Evolutionary conservation across 2,888 invertebrate genomes (phyloP).

Genomic region (Ochropleura leucogaster): DNA sequence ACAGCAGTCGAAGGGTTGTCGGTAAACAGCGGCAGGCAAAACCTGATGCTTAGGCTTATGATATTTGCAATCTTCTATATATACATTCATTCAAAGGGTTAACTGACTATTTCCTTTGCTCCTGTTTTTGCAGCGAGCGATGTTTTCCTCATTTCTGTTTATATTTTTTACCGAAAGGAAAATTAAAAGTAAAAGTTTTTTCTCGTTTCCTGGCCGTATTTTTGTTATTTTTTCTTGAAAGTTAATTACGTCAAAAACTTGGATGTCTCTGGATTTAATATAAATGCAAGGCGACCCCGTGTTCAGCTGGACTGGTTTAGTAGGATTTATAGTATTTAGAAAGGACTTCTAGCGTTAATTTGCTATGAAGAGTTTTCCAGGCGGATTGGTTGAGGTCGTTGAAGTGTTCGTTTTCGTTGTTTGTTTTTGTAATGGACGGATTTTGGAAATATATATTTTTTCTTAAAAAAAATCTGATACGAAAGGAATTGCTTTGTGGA

Average conservation of each 20-base stretch:
- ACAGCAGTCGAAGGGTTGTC: not conserved
- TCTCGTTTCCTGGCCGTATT: not conserved
- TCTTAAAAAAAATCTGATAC: not conserved
- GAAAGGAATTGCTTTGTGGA: not conserved
- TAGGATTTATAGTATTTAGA: slow-evolving; percentile 25
- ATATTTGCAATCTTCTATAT: slow-evolving; percentile 22
- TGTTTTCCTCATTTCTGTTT: slow-evolving; percentile 36
- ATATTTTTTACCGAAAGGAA: slow-evolving; percentile 30
- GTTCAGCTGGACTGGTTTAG: slow-evolving; percentile 4
- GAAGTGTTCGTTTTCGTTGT: no score
- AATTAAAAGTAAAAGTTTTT: slow-evolving; percentile 32
- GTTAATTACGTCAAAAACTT: slow-evolving; percentile 35
- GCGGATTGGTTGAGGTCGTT: not conserved
- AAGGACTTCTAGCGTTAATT: slow-evolving; percentile 24
- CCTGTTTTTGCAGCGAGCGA: slow-evolving; percentile 24
- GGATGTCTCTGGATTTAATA: slow-evolving; percentile 8
- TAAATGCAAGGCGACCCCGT: slow-evolving; percentile 13
- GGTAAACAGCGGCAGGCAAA: not conserved
- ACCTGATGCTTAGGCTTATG: slow-evolving; percentile 16
- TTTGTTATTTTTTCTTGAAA: slow-evolving; percentile 25
- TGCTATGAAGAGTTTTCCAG: slow-evolving; percentile 25
- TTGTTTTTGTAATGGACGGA: slow-evolving; percentile 4
- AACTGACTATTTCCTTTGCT: slow-evolving; percentile 17
- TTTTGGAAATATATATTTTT: not conserved
- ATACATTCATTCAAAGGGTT: slow-evolving; percentile 26